phyloP scores from a whole-genome alignment of 2,888 invertebrate species.

The Neelides folsomi region DNA sequence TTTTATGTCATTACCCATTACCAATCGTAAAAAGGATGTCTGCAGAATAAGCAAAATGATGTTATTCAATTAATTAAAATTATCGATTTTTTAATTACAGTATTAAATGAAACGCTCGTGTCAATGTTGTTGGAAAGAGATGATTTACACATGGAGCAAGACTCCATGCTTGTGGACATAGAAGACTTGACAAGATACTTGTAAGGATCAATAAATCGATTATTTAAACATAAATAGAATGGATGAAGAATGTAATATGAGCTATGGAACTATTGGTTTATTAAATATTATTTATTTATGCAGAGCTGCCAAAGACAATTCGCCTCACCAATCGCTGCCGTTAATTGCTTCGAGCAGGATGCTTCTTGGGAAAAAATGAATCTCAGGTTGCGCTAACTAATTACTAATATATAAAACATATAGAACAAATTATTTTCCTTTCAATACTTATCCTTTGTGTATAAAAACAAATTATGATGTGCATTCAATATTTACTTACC shows the following conservation, averaged over 20 bases:
- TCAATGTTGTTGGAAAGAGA: conserved; percentile 80
- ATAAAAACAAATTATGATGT: no score
- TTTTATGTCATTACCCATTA: no score
- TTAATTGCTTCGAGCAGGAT: conserved; percentile 27
- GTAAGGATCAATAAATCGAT: conserved; percentile 44
- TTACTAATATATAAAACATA: no score
- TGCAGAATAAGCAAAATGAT: no score
- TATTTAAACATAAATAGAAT: no score
- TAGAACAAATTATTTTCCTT: no score
- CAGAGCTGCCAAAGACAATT: conserved; percentile 33
- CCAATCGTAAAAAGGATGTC: no score
- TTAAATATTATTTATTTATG: conserved; percentile 6
- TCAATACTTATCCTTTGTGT: no score
- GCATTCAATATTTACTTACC: no score
- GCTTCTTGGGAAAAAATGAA: conserved; percentile 30
- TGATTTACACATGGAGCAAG: conserved; percentile 94
- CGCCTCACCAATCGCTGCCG: conserved; percentile 32
- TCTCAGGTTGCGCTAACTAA: no score
- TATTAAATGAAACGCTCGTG: conserved; percentile 77
- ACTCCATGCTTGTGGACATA: conserved; percentile 92
- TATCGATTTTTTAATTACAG: conserved; percentile 37
- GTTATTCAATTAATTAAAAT: conserved; percentile 2
- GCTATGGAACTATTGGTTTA: no score
- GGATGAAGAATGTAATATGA: no score
- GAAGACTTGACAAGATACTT: conserved; percentile 84